phyloP scores from a whole-genome alignment of 1,140 invertebrate genomes.

The Hermatobates lingyangjiaoensis region DNA sequence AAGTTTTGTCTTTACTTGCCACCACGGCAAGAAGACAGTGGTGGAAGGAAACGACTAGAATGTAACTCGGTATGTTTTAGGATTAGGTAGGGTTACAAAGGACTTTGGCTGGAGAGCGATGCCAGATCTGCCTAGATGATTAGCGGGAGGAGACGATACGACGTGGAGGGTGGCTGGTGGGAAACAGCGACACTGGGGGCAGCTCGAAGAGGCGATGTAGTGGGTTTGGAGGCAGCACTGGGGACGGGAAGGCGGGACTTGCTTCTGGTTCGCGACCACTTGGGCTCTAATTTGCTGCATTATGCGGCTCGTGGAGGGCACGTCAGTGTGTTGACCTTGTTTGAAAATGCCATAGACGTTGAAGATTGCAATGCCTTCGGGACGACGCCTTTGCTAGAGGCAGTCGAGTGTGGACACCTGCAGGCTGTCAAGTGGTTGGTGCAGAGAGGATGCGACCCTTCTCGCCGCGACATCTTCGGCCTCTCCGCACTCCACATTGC shows the following conservation, averaged over 20 bases:
- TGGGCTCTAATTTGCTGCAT: neutral
- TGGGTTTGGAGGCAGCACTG: neutral
- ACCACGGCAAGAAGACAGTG: too few species aligned
- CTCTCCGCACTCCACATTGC: neutral
- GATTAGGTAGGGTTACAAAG: too few species aligned
- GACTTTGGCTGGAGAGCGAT: too few species aligned
- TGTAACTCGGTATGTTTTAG: too few species aligned
- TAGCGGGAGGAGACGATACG: neutral
- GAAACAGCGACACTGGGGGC: neutral
- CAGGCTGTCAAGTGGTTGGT: neutral
- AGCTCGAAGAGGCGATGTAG: neutral
- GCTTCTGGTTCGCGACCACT: neutral
- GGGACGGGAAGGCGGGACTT: neutral
- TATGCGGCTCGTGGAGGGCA: neutral
- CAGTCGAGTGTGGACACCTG: neutral
- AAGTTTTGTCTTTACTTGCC: too few species aligned
- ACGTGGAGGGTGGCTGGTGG: neutral
- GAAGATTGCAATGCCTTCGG: neutral
- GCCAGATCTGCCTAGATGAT: too few species aligned
- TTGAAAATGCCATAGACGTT: neutral
- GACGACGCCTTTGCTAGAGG: neutral
- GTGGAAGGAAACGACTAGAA: too few species aligned
- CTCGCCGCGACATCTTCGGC: neutral
- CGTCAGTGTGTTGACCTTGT: neutral
- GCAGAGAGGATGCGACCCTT: neutral